Conservation (phyloP, 2,888 invertebrate species). For the Phanerotoma sp. region DNA sequence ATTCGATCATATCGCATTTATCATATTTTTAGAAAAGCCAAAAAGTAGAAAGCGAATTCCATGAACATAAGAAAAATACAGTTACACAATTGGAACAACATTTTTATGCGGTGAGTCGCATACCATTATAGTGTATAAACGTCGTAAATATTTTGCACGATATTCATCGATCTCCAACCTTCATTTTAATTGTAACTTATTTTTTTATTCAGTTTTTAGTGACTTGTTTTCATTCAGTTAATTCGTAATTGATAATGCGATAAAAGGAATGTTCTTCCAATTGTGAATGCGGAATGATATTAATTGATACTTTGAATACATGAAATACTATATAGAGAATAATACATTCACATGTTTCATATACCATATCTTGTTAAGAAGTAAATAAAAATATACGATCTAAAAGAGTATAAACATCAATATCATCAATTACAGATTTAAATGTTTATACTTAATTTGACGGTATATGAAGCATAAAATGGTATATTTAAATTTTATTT, state of each 20-base stretch:
- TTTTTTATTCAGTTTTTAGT: conserved; percentile 26
- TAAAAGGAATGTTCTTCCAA: conserved; percentile 58
- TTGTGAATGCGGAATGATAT: conserved; percentile 57
- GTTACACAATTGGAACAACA: conserved; percentile 59
- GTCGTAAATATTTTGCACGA: conserved; percentile 55
- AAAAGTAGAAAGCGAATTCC: conserved; percentile 57
- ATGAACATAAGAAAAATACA: conserved; percentile 52
- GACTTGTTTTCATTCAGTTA: conserved; percentile 20
- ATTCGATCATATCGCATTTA: conserved; percentile 55
- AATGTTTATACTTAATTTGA: background rate
- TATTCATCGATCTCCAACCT: conserved; percentile 29
- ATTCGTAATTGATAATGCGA: conserved; percentile 38
- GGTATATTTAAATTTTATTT: background rate
- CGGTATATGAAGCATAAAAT: background rate
- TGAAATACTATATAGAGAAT: background rate
- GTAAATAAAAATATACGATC: background rate
- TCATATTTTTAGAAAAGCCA: conserved; percentile 56
- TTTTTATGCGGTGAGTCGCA: conserved; percentile 58
- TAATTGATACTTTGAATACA: conserved; percentile 12
- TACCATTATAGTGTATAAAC: conserved; percentile 50
- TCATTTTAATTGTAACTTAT: conserved; percentile 35
- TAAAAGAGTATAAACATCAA: conserved; percentile 2
- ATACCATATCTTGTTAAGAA: background rate
- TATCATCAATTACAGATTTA: background rate
- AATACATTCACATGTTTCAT: conserved; percentile 12